Evolutionary conservation across 2,113 vertebrate genomes (phyloP).

Genomic region (Riparia riparia): DNA sequence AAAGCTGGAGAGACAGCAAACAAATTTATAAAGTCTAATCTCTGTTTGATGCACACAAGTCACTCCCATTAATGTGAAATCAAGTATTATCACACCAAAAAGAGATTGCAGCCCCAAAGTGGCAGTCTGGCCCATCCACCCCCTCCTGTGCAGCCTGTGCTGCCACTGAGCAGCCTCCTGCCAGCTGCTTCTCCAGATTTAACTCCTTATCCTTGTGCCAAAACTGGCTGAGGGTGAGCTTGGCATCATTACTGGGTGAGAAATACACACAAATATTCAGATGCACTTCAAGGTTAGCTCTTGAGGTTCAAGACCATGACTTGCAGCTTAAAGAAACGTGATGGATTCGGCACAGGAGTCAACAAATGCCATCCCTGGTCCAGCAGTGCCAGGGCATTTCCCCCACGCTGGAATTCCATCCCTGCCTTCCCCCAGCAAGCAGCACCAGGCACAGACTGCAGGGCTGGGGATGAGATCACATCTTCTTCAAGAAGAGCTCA

Average conservation of each 20-base stretch:
- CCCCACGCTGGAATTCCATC: neutral
- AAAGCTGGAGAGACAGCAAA: slow-evolving; percentile 36
- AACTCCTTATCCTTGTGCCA: neutral
- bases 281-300: neutral
- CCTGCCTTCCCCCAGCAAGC: neutral
- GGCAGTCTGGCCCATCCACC: slow-evolving; percentile 12
- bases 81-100: neutral
- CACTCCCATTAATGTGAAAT: slow-evolving; percentile 27
- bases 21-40: neutral
- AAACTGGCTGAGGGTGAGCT: neutral
- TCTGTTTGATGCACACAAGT: slow-evolving; percentile 29
- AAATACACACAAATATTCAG: slow-evolving; percentile 1
- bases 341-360: neutral
- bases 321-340: neutral
- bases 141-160: neutral
- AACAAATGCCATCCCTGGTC: neutral
- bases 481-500: too few relatives aligned
- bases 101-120: neutral
- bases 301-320: neutral
- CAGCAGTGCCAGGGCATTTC: neutral
- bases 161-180: slow-evolving; percentile 21
- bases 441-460: neutral
- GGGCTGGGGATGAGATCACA: neutral
- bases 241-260: neutral
- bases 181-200: slow-evolving; percentile 1